Base-by-base conservation (phyloP, 2,888 invertebrate genomes). In the Paralinhomoeus sp. region DNA sequence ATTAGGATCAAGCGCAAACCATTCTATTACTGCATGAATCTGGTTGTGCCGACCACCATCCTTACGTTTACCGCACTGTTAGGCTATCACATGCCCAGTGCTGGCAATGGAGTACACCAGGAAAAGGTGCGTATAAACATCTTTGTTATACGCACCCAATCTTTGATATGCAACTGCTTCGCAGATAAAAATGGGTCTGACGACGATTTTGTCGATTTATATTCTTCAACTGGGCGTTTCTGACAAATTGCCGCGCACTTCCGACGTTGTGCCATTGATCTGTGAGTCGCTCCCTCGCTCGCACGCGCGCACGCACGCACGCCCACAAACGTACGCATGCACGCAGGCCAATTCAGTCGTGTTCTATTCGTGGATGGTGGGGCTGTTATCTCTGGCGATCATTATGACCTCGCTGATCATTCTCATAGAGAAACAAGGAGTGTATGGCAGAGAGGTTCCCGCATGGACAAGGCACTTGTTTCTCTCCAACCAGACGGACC, bases 11-110 rank as follows among this genome's bases (percentile, higher is more conserved):
- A 24, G 5, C 37, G 47, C 21, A 47, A 47, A 21, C 42, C 47
- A 12, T 45, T 44, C 38, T 45, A 42, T 37, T 45, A 41, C 37
- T 7, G 31, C 21, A 17, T 23, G 13, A 39, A 39, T 18, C 24
- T 24, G 24, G 39, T 47, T n/a, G n/a, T n/a, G n/a, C n/a, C n/a
- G n/a, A n/a, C n/a, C n/a, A n/a, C n/a, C n/a, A n/a, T n/a, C n/a
- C n/a, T n/a, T 2, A 45, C 44, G 15, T 13, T 47, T 9, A 45
- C 47, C 3, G 47, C 47, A 2, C 23, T 47, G 33, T 12, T 47
- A n/a, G 47, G 47, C 2, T 47, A 41, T 24, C 47, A 47, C 36
- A 45, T 47, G 47, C 41, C 45, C 38, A 38, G 38, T 22, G 21
- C 40, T 2, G 44, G 47, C 17, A 42, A 13, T 20, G 37, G 21